Conservation (phyloP, 53 echinoderm and acorn worm genomes). For the Mesocentrotus franciscanus region DNA sequence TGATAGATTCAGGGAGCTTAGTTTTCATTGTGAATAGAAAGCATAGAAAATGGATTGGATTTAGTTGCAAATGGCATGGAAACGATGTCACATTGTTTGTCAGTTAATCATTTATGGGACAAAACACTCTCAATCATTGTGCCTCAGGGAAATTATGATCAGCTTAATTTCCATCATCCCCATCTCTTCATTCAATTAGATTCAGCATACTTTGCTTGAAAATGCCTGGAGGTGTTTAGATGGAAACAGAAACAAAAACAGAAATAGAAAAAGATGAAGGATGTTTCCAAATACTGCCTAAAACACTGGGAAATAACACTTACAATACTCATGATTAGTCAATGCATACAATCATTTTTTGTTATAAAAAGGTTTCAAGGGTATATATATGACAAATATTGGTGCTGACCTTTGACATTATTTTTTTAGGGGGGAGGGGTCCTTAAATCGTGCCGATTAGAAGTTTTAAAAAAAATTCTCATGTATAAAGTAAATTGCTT, state of each 20-base stretch:
- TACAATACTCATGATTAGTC: background rate
- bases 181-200: background rate
- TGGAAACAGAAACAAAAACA: background rate
- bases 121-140: conserved; percentile 12
- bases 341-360: too few relatives aligned
- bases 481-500: too few relatives aligned
- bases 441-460: too few relatives aligned
- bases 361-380: too few relatives aligned
- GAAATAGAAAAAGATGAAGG: too few relatives aligned
- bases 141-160: background rate
- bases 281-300: background rate
- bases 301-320: background rate
- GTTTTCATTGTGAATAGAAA: background rate
- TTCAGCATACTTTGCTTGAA: background rate
- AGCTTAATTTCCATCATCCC: background rate
- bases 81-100: background rate
- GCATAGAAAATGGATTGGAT: background rate
- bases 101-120: conserved; percentile 29
- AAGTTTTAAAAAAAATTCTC: too few relatives aligned
- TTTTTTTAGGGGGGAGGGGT: too few relatives aligned
- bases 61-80: background rate
- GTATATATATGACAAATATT: too few relatives aligned
- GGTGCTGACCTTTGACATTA: too few relatives aligned
- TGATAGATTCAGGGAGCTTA: background rate
- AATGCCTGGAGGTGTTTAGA: background rate